A percentile compares a stretch with the other conserved stretches of the same genome.
Evolutionary conservation across 2,888 invertebrate species (phyloP).

Genomic region (Cantharis lateralis): DNA sequence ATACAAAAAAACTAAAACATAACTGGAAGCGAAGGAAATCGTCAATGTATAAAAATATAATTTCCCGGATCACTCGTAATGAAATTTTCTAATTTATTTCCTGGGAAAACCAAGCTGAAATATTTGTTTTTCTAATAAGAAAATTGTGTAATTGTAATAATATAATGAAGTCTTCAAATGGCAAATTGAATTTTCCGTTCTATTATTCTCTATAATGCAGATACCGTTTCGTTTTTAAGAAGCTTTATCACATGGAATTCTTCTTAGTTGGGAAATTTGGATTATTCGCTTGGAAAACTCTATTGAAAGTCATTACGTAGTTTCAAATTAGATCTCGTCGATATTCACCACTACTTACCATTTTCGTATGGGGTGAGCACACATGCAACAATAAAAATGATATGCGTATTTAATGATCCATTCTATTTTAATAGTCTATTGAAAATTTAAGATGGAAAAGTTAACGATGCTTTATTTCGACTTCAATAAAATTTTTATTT

Average conservation of each 20-base stretch:
- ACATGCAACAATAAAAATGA: constrained; percentile 34
- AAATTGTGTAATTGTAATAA: constrained; percentile 13
- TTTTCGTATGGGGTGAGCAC: constrained; percentile 8
- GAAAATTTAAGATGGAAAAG: constrained; percentile 26
- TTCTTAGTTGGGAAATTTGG: constrained; percentile 39
- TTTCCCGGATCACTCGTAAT: not conserved
- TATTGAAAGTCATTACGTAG: constrained; percentile 47
- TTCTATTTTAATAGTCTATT: constrained; percentile 47
- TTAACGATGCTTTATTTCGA: not conserved
- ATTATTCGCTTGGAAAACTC: constrained; percentile 48
- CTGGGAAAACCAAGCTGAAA: not conserved
- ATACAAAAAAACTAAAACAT: not conserved
- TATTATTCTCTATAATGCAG: constrained; percentile 26
- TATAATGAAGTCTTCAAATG: constrained; percentile 25
- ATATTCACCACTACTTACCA: not conserved
- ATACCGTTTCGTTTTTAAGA: constrained; percentile 17
- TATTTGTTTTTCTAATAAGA: constrained; percentile 10
- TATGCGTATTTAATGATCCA: constrained; percentile 45
- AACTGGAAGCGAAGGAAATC: not conserved
- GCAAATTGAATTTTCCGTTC: constrained; percentile 28
- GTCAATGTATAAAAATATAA: not conserved
- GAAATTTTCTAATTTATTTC: not conserved
- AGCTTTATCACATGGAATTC: constrained; percentile 8
- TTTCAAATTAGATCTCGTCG: constrained; percentile 47
- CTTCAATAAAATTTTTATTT: not conserved